Conservation (phyloP, 1,140 invertebrate genomes). For the Temnothorax nylanderi region DNA sequence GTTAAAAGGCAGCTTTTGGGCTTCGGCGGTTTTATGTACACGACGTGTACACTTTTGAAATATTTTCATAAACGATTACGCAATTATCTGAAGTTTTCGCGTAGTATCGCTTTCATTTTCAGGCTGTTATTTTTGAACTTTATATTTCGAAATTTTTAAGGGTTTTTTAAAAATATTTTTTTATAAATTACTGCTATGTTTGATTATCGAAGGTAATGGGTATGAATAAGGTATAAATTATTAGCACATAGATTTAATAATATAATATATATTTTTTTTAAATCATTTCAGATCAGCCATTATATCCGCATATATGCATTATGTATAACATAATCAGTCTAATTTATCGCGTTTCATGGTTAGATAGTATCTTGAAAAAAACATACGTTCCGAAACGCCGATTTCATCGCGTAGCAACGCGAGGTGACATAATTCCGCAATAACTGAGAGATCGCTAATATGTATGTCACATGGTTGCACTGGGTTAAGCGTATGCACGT, state of each 20-base stretch:
- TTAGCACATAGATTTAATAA: background rate
- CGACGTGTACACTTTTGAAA: background rate
- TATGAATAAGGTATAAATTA: background rate
- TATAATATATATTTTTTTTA: background rate
- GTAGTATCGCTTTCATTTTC: background rate
- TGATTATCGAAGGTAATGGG: background rate
- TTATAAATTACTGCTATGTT: background rate
- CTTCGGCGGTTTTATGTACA: background rate
- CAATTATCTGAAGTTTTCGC: background rate
- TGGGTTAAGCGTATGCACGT: background rate
- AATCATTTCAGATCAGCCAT: background rate
- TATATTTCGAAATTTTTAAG: background rate
- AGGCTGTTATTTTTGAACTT: background rate
- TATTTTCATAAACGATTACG: constrained; percentile 8
- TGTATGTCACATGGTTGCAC: constrained; percentile 2
- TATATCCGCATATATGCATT: background rate
- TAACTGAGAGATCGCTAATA: background rate
- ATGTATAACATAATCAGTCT: background rate
- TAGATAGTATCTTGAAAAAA: background rate
- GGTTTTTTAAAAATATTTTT: background rate
- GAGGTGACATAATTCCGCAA: background rate
- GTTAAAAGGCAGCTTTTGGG: constrained; percentile 3
- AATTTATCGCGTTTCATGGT: background rate
- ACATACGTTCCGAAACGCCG: background rate
- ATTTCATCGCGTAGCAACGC: background rate